phyloP scores from a whole-genome alignment of 2,888 invertebrate species.

The Cosmia trapezina region DNA sequence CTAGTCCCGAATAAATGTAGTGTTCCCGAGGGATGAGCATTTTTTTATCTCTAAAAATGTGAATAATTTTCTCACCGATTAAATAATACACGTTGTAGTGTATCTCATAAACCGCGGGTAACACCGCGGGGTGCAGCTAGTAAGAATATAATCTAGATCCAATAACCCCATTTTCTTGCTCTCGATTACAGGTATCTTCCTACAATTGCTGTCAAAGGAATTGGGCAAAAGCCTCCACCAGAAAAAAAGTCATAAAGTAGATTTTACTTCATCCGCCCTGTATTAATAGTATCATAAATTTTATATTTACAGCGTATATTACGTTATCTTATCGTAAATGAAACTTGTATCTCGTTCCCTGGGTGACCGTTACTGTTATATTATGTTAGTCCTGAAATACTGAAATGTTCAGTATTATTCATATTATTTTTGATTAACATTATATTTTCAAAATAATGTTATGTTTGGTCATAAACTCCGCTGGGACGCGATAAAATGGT shows the following conservation, averaged over 20 bases:
- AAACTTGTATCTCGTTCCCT: conserved; percentile 66
- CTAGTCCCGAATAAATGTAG: too few species aligned
- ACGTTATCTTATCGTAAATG: conserved; percentile 66
- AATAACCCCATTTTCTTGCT: conserved; percentile 6
- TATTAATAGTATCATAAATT: conserved; percentile 68
- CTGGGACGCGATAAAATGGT: conserved; percentile 33
- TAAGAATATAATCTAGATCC: conserved; percentile 11
- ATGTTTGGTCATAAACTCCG: conserved; percentile 21
- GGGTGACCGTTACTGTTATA: conserved; percentile 57
- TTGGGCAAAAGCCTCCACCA: conserved; percentile 7
- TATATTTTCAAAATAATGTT: conserved; percentile 6
- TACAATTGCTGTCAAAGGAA: conserved; percentile 54
- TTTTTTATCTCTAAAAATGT: too few species aligned
- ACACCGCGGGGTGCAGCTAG: too few species aligned
- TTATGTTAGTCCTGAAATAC: conserved; percentile 53
- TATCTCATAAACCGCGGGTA: too few species aligned
- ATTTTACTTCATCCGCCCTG: conserved; percentile 45
- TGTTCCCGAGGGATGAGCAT: too few species aligned
- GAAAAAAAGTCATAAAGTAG: conserved; percentile 56
- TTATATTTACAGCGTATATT: conserved; percentile 66
- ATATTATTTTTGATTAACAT: conserved; percentile 40
- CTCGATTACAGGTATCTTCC: conserved; percentile 22
- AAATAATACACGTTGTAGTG: too few species aligned
- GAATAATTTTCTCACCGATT: too few species aligned
- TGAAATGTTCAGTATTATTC: conserved; percentile 40